Evolutionary conservation across 35 echinoderm and acorn worm species (phyloP).

Genomic region (Holothuria glaberrima): DNA sequence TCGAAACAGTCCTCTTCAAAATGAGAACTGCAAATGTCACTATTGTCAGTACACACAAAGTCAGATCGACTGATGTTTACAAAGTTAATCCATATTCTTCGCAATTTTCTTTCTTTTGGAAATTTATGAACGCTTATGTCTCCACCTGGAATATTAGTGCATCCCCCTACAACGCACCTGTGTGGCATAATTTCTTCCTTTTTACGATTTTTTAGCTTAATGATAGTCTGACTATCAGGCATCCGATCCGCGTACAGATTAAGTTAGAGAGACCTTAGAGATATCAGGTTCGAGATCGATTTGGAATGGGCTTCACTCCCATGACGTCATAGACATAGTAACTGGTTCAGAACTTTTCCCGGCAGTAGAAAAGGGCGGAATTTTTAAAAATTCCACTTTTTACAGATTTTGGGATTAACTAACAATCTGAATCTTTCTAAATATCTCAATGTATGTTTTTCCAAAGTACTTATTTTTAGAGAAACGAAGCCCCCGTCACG

Average conservation of each 20-base stretch:
- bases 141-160: neutral
- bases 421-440: neutral
- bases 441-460: conserved; percentile 2
- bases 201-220: neutral
- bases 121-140: too few relatives aligned
- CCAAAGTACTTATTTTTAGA: neutral
- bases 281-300: too few relatives aligned
- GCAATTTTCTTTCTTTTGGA: neutral
- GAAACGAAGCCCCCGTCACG: neutral
- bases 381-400: neutral
- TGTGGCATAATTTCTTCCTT: neutral
- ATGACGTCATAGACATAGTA: too few relatives aligned
- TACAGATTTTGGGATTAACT: neutral
- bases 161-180: conserved; percentile 1
- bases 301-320: too few relatives aligned
- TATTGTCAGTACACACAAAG: neutral
- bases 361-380: too few relatives aligned
- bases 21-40: neutral
- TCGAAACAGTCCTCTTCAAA: conserved; percentile 13
- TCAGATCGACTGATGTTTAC: neutral
- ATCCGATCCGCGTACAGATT: neutral
- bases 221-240: too few relatives aligned
- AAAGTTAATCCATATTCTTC: neutral
- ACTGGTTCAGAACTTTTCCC: too few relatives aligned
- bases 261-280: neutral